These are phyloP conservation scores for Apis laboriosa DNA, from an alignment of 1,140 invertebrate genomes.

Conservation along the genomic window DNA sequence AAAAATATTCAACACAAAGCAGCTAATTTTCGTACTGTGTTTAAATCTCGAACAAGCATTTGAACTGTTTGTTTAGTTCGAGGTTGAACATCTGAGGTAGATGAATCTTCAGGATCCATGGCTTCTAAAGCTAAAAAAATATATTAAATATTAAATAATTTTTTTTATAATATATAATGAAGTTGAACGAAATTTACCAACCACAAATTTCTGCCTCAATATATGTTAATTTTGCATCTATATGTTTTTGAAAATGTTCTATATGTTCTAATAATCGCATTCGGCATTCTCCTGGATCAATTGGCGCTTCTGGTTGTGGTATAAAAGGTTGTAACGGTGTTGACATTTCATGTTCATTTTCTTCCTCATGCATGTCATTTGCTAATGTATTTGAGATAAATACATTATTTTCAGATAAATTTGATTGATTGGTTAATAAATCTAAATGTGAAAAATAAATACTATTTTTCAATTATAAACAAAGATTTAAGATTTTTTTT, in stretches of 20 bases:
- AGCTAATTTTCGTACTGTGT: constrained; percentile 81
- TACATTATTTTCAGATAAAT: constrained; percentile 31
- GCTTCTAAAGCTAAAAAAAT: constrained; percentile 77
- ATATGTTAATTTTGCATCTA: constrained; percentile 86
- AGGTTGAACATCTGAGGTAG: constrained; percentile 75
- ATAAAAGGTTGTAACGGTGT: constrained; percentile 74
- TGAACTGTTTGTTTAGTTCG: constrained; percentile 82
- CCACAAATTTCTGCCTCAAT: constrained; percentile 90
- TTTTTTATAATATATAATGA: not conserved
- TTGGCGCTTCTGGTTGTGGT: constrained; percentile 90
- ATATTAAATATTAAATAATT: constrained; percentile 18
- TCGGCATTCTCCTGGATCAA: constrained; percentile 89
- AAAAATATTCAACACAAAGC: constrained; percentile 69
- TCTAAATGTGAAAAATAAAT: constrained; percentile 10
- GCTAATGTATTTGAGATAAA: constrained; percentile 17
- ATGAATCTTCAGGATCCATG: constrained; percentile 73
- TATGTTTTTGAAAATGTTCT: constrained; percentile 86
- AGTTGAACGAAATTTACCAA: constrained; percentile 68
- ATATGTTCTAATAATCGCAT: constrained; percentile 90
- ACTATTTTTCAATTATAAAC: not conserved
- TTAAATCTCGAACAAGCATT: constrained; percentile 82
- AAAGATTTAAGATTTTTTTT: not conserved
- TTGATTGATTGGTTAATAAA: constrained; percentile 23
- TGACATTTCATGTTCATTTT: constrained; percentile 52
- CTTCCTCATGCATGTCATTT: constrained; percentile 32